These are phyloP conservation scores for Platanista minor DNA, from an alignment of 2,113 vertebrate species.

Conservation along the genomic window DNA sequence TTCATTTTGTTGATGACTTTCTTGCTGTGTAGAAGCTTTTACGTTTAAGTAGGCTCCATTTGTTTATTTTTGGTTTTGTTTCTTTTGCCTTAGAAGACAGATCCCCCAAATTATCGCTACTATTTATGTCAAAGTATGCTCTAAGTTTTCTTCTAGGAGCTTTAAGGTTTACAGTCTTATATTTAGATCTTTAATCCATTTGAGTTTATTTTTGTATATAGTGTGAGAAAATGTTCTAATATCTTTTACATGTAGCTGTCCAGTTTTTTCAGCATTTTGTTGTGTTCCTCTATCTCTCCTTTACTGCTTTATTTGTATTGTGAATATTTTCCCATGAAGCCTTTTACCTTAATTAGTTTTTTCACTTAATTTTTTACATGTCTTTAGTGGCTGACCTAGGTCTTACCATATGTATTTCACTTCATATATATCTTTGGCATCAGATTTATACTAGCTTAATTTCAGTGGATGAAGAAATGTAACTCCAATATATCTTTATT, in stretches of 20 bases:
- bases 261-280: neutral
- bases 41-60: neutral
- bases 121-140: neutral
- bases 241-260: neutral
- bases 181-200: neutral
- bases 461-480: neutral
- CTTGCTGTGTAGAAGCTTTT: neutral
- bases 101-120: neutral
- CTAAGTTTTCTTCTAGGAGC: neutral
- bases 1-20: neutral
- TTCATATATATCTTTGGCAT: neutral
- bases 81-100: neutral
- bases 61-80: neutral
- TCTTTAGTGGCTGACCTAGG: neutral
- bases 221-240: neutral
- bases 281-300: neutral
- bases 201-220: neutral
- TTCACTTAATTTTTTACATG: neutral
- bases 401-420: neutral
- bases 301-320: neutral
- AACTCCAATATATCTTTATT: neutral
- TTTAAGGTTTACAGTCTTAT: neutral
- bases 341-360: neutral
- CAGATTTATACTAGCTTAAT: neutral
- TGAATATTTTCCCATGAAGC: neutral